Conservation (phyloP, 1,140 invertebrate species). For the Reticulitermes speratus region DNA sequence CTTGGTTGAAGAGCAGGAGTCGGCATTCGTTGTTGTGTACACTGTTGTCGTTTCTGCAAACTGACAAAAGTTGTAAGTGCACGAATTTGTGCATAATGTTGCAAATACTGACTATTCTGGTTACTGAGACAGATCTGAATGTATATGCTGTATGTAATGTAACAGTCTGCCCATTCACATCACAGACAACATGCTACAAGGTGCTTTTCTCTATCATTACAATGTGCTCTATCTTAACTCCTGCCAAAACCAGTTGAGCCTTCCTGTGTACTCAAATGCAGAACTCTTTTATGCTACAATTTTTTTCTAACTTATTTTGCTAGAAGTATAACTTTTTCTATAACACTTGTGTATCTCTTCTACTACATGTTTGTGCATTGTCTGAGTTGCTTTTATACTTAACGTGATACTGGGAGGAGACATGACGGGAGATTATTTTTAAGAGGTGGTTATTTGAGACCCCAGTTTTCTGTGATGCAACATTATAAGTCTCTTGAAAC, state of each 20-base stretch:
- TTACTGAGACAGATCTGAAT: too few relatives aligned
- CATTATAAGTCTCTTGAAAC: too few relatives aligned
- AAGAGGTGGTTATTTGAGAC: not conserved
- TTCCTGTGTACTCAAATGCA: slow-evolving; percentile 21
- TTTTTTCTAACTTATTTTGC: slow-evolving; percentile 29
- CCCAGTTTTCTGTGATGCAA: too few relatives aligned
- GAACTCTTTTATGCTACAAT: slow-evolving; percentile 20
- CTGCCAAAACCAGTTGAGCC: slow-evolving; percentile 32
- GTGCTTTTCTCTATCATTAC: not conserved
- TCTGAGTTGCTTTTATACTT: not conserved
- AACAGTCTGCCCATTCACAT: too few relatives aligned
- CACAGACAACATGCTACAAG: not conserved
- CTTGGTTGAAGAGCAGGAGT: too few relatives aligned
- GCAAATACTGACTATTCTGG: too few relatives aligned
- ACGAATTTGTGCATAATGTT: too few relatives aligned
- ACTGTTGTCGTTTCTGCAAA: too few relatives aligned
- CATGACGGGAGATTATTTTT: not conserved
- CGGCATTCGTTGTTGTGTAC: too few relatives aligned
- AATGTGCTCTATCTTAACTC: slow-evolving; percentile 5
- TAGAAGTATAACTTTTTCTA: slow-evolving; percentile 25
- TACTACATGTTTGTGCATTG: not conserved
- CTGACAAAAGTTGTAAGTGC: too few relatives aligned
- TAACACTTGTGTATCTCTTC: not conserved
- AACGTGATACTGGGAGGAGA: not conserved
- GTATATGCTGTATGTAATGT: too few relatives aligned